phyloP scores from a whole-genome alignment of 2,113 vertebrate species.

The Chionomys nivalis region DNA sequence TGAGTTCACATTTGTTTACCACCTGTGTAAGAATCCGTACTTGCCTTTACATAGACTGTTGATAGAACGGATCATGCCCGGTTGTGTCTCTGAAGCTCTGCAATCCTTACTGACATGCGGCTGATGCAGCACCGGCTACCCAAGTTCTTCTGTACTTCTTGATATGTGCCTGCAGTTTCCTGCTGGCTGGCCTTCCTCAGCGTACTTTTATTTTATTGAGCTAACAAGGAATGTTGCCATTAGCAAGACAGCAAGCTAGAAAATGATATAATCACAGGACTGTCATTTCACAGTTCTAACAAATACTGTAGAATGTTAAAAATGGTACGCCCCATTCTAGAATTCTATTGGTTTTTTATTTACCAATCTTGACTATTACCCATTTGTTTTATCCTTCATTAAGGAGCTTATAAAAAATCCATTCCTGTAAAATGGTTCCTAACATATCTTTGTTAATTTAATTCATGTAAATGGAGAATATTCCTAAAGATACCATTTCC shows the following conservation, averaged over 20 bases:
- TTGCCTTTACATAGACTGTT: neutral
- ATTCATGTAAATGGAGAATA: neutral
- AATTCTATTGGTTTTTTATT: neutral
- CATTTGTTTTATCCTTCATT: neutral
- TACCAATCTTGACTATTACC: neutral
- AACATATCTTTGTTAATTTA: neutral
- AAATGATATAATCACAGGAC: neutral
- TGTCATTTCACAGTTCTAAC: neutral
- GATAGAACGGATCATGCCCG: neutral
- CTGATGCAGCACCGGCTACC: neutral
- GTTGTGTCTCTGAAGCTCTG: neutral
- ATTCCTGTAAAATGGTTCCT: neutral
- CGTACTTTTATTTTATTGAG: neutral
- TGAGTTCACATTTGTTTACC: neutral
- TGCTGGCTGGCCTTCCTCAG: neutral
- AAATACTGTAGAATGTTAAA: neutral
- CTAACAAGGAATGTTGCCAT: neutral
- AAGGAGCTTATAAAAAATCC: neutral
- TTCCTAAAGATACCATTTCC: neutral
- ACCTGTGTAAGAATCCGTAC: neutral
- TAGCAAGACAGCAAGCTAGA: neutral
- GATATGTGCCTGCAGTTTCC: neutral
- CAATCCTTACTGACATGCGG: neutral
- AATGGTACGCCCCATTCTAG: neutral
- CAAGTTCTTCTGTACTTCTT: neutral